Base-by-base conservation (phyloP, 2,113 vertebrate species). In the Suncus etruscus region DNA sequence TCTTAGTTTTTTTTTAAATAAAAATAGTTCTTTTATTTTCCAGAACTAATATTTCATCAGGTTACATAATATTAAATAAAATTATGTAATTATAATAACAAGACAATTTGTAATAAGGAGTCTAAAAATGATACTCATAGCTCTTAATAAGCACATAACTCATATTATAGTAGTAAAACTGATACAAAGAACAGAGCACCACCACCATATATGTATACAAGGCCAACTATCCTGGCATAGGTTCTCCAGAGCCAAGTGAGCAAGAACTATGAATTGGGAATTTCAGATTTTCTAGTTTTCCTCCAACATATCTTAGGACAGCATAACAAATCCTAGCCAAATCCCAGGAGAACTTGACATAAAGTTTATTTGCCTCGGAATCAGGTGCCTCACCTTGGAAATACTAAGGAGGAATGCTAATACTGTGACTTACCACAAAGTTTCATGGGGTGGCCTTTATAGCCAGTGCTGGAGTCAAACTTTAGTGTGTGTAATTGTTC, bases 401-500 rank as follows among this genome's bases (percentile, higher is more conserved):
- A 78, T n/a, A 25, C 54, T 63, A 69, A 25, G 29, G 48, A 51
- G 50, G 58, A 27, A 31, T 65, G 68, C 9, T 29, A 70, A 86
- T 29, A 27, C 50, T 72, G 47, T 14, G 20, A 45, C 70, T 92
- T 79, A 72, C 51, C 66, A 10, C 7, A 10, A 16, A 27, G 75
- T 75, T 68, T 54, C 68, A 4, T 4, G 25, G 61, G 66, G 54
- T 79, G 63, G 79, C 27, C 66, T 7, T 48, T 73, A 68, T 12
- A 12, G 66, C 18, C 1, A 10, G 79, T 7, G 29, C 20, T 65
- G 63, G 83, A 83, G 63, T 48, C 79, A 89, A 65, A 58, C 75
- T 92, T 87, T 29, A 39, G 91, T 63, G n/a, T 93, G 45, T 89
- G 72, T 91, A 93, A 92, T 90, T 92, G 87, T 92, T 90, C 95